A percentile compares a stretch with the other conserved stretches of the same genome.
Conservation (phyloP, 2,888 invertebrate species). For the Drosophila neoperkinsi region DNA sequence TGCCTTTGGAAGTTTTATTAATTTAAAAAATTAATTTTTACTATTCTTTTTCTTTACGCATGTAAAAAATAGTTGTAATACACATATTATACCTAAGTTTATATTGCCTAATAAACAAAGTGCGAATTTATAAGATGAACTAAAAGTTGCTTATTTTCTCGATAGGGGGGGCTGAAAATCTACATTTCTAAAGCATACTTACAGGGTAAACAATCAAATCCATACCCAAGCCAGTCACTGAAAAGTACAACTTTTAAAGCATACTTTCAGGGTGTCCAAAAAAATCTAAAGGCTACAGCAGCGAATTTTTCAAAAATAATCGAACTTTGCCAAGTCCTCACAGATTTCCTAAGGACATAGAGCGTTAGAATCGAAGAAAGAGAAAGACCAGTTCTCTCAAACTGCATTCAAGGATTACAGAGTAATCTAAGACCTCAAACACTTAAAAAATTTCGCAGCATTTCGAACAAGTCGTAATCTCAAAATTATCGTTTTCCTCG, state of each 20-base stretch:
- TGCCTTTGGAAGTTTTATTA: constrained; percentile 51
- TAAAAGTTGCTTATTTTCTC: background rate
- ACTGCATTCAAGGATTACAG: too few relatives aligned
- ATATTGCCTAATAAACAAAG: constrained; percentile 41
- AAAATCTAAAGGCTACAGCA: background rate
- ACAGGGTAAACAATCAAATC: background rate
- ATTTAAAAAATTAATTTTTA: constrained; percentile 44
- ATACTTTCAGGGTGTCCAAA: background rate
- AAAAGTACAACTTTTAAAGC: background rate
- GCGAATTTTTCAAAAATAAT: background rate
- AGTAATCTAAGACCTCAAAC: too few relatives aligned
- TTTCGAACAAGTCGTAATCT: too few relatives aligned
- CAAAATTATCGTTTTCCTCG: too few relatives aligned
- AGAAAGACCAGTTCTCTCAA: too few relatives aligned
- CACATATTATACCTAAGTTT: constrained; percentile 16
- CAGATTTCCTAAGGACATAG: too few relatives aligned
- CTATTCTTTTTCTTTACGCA: constrained; percentile 46
- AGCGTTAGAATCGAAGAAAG: too few relatives aligned
- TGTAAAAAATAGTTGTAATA: constrained; percentile 65
- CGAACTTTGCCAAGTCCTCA: background rate
- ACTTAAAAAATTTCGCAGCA: too few relatives aligned
- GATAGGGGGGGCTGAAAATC: too few relatives aligned
- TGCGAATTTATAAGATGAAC: constrained; percentile 48
- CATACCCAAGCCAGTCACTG: accelerated
- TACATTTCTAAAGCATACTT: constrained; percentile 7